Percentiles rank a stretch among this genome's conserved stretches.
Evolutionary conservation across 1,140 invertebrate species (phyloP).

Genomic region (Hyles euphorbiae): DNA sequence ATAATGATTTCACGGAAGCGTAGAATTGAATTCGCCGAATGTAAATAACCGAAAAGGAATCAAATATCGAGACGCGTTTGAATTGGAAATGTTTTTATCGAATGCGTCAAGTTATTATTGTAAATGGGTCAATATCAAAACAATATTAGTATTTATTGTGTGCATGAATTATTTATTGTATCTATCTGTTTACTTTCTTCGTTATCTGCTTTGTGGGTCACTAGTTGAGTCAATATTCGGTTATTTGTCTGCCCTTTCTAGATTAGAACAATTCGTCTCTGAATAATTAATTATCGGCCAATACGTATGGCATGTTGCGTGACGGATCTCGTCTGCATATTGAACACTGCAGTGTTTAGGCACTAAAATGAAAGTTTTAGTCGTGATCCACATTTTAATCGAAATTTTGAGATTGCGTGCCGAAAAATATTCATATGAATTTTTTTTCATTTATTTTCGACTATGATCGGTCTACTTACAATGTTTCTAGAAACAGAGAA

Average conservation of each 20-base stretch:
- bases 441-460: neutral
- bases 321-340: too few relatives aligned
- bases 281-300: too few relatives aligned
- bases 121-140: slow-evolving; percentile 64
- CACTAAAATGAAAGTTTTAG: too few relatives aligned
- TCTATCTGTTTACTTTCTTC: slow-evolving; percentile 62
- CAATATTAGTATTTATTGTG: slow-evolving; percentile 55
- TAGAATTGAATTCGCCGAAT: too few relatives aligned
- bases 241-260: slow-evolving; percentile 31
- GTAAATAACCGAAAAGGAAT: too few relatives aligned
- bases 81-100: slow-evolving; percentile 9
- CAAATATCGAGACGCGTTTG: neutral
- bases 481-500: too few relatives aligned
- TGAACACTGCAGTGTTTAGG: too few relatives aligned
- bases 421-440: neutral
- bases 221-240: slow-evolving; percentile 45
- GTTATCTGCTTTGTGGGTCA: slow-evolving; percentile 63
- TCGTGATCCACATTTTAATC: too few relatives aligned
- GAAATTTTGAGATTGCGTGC: neutral
- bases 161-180: slow-evolving; percentile 64
- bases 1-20: too few relatives aligned
- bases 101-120: slow-evolving; percentile 20
- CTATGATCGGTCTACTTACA: neutral
- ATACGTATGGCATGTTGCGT: too few relatives aligned
- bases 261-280: slow-evolving; percentile 18